Evolutionary conservation across 2,113 vertebrate species (phyloP).

Genomic region (Ptilonorhynchus violaceus): DNA sequence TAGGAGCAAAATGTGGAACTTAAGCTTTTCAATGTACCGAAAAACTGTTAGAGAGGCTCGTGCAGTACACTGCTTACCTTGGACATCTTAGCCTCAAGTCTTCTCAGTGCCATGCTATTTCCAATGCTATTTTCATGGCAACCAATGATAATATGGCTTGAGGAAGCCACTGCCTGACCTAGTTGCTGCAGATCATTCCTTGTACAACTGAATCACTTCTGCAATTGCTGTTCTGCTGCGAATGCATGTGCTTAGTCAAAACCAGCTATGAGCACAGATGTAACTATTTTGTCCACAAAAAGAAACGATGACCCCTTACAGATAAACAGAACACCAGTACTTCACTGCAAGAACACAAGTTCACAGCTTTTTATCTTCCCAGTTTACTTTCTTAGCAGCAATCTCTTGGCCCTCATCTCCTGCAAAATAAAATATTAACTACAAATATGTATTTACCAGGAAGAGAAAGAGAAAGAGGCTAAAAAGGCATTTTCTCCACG

Average conservation of each 20-base stretch:
- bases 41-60: not conserved
- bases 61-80: slow-evolving; percentile 19
- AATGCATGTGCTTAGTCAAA: not conserved
- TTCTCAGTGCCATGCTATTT: not conserved
- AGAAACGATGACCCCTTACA: not conserved
- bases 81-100: not conserved
- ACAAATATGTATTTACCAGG: not conserved
- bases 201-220: not conserved
- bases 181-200: not conserved
- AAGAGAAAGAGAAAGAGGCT: not conserved
- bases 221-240: not conserved
- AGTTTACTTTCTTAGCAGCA: not conserved
- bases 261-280: not conserved
- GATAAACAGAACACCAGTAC: not conserved
- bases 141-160: not conserved
- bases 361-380: not conserved
- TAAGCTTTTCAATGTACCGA: not conserved
- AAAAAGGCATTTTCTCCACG: not conserved
- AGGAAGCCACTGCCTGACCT: not conserved
- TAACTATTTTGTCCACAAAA: not conserved
- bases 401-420: not conserved
- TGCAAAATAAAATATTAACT: not conserved
- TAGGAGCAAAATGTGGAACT: not conserved
- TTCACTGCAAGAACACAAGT: not conserved
- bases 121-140: not conserved